Evolutionary conservation across 1,140 invertebrate species (phyloP), one percentile per base, ranked within the genome.

Genomic region (Armadillidium nasatum): DNA sequence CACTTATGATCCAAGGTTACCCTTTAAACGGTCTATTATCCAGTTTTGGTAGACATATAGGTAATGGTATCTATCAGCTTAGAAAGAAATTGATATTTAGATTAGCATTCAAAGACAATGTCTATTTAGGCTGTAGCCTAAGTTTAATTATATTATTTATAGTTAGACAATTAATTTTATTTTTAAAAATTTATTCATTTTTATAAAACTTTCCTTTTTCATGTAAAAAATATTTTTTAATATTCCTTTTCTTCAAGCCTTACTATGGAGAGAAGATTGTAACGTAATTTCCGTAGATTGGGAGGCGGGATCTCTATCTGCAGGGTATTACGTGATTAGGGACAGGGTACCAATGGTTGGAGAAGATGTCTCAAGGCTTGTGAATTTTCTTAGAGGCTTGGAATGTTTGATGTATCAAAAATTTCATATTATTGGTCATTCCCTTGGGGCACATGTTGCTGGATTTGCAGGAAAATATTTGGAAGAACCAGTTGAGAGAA

Each of bases 281-380:
- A 95, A 95, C 83, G 90, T 95, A 0, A 91, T 98, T 33, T 93
- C 94, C 82, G 94, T 98, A 6, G 94, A 97, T 83, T 98, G 96
- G 95, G 92, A 94, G 78, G 91, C 91, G n/a, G 96, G 96, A 0
- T 93, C 94, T 6, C 88, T 90, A 0, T 89, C 96, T 82, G 94
- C 95, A 0, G 95, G 95, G 83, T 98, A 98, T 74, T 80, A 76
- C 44, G 15, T 76, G 0, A 74, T 76, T n/a, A 45, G 73, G 15
- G 60, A n/a, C 9, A 13, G 70, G 11, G 76, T 77, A 9, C 21
- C 71, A 6, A 13, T 21, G 4, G 76, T 80, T 7, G 79, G 76
- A 0, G 67, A 71, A n/a, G 79, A 80, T 44, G 44, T 76, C 10
- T 44, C 71, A 11, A 44, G 45, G 21, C 46, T 80, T n/a, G 10